Evolutionary conservation across 2,888 invertebrate species (phyloP).

Genomic region (Biston stratarius): DNA sequence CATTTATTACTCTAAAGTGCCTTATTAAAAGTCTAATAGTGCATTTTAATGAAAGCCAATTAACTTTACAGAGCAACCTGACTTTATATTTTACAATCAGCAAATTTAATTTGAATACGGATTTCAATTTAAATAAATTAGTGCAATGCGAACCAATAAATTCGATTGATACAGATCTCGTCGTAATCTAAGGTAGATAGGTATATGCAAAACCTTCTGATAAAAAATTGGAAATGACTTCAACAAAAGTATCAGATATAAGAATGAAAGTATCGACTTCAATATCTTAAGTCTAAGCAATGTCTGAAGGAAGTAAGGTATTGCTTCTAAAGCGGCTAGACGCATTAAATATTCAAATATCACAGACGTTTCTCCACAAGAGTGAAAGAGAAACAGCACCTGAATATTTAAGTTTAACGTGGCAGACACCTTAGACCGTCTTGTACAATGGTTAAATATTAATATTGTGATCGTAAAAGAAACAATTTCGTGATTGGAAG

Average conservation of each 20-base stretch:
- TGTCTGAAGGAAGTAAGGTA: slow-evolving; percentile 49
- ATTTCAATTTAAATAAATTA: slow-evolving; percentile 41
- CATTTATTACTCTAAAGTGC: slow-evolving; percentile 27
- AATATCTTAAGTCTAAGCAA: slow-evolving; percentile 42
- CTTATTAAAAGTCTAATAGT: slow-evolving; percentile 27
- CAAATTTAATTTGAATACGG: slow-evolving; percentile 34
- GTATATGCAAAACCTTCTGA: slow-evolving; percentile 34
- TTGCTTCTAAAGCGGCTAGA: slow-evolving; percentile 54
- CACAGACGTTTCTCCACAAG: slow-evolving; percentile 34
- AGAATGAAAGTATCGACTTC: slow-evolving; percentile 33
- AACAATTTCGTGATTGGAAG: slow-evolving; percentile 51
- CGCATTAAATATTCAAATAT: slow-evolving; percentile 68
- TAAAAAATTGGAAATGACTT: slow-evolving; percentile 28
- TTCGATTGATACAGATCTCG: slow-evolving; percentile 24
- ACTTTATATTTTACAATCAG: slow-evolving; percentile 34
- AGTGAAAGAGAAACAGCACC: slow-evolving; percentile 49
- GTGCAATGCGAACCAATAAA: slow-evolving; percentile 27
- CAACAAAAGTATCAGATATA: no score
- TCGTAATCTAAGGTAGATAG: slow-evolving; percentile 21
- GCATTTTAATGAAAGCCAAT: slow-evolving; percentile 31
- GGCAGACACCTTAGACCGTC: slow-evolving; percentile 60
- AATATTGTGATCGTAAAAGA: slow-evolving; percentile 40
- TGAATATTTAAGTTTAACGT: slow-evolving; percentile 66
- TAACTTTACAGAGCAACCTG: slow-evolving; percentile 25
- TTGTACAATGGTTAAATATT: slow-evolving; percentile 34